Conservation (phyloP, 2,113 vertebrate genomes). For the Hylia prasina region DNA sequence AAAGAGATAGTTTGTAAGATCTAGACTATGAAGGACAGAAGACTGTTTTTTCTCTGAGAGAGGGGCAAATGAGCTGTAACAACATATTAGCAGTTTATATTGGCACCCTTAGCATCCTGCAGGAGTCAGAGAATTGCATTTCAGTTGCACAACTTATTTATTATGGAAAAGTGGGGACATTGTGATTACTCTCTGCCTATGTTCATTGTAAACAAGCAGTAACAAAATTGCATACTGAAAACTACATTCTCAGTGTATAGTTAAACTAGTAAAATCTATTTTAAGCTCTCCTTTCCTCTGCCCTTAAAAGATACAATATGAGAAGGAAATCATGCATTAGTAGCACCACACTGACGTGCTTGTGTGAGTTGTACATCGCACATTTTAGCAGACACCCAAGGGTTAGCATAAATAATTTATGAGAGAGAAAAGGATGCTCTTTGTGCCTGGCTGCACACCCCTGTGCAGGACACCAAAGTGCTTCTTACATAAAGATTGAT, state of each 20-base stretch:
- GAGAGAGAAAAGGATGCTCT: slow-evolving; percentile 34
- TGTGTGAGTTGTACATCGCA: not conserved
- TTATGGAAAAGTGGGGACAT: not conserved
- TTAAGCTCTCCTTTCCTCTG: not conserved
- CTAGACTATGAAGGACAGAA: not conserved
- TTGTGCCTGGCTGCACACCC: slow-evolving; percentile 29
- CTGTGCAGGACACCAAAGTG: not conserved
- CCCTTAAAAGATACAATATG: not conserved
- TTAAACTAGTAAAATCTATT: not conserved
- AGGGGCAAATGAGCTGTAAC: not conserved
- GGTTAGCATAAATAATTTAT: slow-evolving; percentile 43
- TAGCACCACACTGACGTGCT: not conserved
- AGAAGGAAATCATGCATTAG: not conserved
- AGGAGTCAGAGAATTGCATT: not conserved
- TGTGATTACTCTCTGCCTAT: not conserved
- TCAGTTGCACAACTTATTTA: not conserved
- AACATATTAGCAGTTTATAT: not conserved
- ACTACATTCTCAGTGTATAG: not conserved
- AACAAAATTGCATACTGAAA: not conserved
- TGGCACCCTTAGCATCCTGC: not conserved
- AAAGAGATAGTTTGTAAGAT: not conserved
- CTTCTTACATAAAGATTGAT: slow-evolving; percentile 24
- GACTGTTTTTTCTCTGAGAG: not conserved
- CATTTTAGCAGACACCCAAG: slow-evolving; percentile 26
- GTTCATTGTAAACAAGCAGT: not conserved